A percentile compares a stretch with the other conserved stretches of the same genome.
Evolutionary conservation across 2,888 invertebrate genomes (phyloP).

Genomic region (Patella caerulea): DNA sequence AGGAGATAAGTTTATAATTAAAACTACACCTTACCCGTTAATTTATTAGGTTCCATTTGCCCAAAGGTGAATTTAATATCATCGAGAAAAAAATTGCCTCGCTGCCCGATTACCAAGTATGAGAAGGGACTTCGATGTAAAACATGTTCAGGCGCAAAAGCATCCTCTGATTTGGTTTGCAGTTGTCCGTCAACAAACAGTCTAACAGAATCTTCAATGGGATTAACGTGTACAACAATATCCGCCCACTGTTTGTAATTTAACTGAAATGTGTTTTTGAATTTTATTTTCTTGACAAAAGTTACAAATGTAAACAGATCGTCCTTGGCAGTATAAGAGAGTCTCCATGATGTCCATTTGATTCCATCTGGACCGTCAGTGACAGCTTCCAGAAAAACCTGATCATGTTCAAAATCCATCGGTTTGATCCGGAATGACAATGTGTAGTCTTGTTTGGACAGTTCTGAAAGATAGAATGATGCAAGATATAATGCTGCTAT

Average conservation of each 20-base stretch:
- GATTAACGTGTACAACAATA: conserved; percentile 18
- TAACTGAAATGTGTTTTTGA: conserved; percentile 23
- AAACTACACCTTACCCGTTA: conserved; percentile 26
- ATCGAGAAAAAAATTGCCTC: conserved; percentile 36
- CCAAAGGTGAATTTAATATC: conserved; percentile 28
- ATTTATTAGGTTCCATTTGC: conserved; percentile 8
- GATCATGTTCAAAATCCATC: conserved; percentile 26
- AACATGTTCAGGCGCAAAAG: conserved; percentile 9
- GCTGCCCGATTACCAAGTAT: conserved; percentile 31
- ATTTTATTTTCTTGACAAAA: conserved; percentile 20
- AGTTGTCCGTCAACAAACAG: conserved; percentile 15
- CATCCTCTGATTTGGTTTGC: background rate
- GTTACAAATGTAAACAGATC: conserved; percentile 15
- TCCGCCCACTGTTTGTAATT: conserved; percentile 34
- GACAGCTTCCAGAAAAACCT: conserved; percentile 27
- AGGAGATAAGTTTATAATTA: background rate
- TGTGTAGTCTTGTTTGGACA: conserved; percentile 25
- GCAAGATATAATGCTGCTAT: too few species aligned
- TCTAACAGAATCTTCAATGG: background rate
- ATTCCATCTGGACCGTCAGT: conserved; percentile 8
- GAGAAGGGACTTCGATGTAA: conserved; percentile 21
- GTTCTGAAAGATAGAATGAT: conserved; percentile 21
- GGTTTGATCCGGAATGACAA: conserved; percentile 35
- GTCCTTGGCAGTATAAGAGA: conserved; percentile 7
- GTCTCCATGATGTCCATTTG: conserved; percentile 10